Evolutionary conservation across 2,888 invertebrate species (phyloP).

Genomic region (Macropis europaea): DNA sequence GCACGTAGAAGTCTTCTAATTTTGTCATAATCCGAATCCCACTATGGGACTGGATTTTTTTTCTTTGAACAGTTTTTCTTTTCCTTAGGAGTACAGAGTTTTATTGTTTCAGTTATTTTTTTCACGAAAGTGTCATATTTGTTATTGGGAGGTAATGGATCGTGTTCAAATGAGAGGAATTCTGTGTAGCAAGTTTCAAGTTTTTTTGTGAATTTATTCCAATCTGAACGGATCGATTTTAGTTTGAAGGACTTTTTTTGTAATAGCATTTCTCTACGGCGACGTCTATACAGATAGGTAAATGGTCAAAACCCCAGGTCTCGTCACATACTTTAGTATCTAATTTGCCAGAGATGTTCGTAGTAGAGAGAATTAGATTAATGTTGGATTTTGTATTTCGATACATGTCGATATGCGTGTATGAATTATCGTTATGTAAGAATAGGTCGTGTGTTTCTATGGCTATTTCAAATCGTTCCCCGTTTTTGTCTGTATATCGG

Average conservation of each 20-base stretch:
- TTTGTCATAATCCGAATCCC: background rate
- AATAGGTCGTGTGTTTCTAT: too few relatives aligned
- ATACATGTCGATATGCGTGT: too few relatives aligned
- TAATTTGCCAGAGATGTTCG: too few relatives aligned
- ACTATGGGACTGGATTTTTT: background rate
- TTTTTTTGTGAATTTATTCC: background rate
- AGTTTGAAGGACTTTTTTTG: background rate
- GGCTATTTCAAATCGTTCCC: too few relatives aligned
- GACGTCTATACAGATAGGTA: background rate
- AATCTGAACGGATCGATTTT: background rate
- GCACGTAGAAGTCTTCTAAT: background rate
- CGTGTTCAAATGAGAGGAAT: background rate
- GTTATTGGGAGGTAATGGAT: background rate
- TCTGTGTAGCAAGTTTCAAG: background rate
- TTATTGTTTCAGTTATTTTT: background rate
- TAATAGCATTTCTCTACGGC: background rate
- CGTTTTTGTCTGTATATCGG: too few relatives aligned
- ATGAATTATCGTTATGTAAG: too few relatives aligned
- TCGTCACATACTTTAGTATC: background rate
- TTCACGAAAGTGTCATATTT: background rate
- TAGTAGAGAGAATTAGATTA: too few relatives aligned
- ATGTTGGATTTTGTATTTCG: too few relatives aligned
- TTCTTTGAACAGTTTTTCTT: background rate
- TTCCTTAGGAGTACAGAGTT: background rate
- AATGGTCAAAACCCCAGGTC: background rate